phyloP scores from a whole-genome alignment of 2,888 invertebrate species.

The Meteorus colon region DNA sequence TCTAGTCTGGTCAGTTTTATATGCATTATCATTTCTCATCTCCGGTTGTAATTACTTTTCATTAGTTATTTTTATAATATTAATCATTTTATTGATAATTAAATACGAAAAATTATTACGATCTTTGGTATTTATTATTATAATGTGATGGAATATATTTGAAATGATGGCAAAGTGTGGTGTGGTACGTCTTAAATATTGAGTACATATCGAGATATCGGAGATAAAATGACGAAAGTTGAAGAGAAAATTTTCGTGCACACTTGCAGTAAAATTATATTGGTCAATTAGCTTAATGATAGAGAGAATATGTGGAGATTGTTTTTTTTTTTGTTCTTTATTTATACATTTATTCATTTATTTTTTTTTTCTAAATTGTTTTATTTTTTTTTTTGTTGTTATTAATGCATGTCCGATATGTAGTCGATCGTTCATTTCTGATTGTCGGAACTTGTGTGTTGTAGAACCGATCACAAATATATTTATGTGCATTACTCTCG shows the following conservation, averaged over 20 bases:
- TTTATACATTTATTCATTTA: not conserved
- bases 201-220: no score
- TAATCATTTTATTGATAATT: not conserved
- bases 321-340: not conserved
- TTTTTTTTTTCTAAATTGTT: not conserved
- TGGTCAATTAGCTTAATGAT: no score
- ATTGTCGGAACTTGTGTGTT: constrained; percentile 12
- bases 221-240: no score
- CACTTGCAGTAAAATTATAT: no score
- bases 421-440: constrained; percentile 1
- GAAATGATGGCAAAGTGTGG: no score
- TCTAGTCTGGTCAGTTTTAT: constrained; percentile 18
- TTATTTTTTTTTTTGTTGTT: not conserved
- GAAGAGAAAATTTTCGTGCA: no score
- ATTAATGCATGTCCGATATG: not conserved
- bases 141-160: not conserved
- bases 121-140: not conserved
- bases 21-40: not conserved
- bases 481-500: not conserved
- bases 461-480: constrained; percentile 6
- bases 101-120: constrained; percentile 1
- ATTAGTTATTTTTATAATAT: not conserved
- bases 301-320: no score
- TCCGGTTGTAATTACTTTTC: not conserved
- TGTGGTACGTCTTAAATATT: no score